phyloP scores from a whole-genome alignment of 2,888 invertebrate species.

The Tridacna crocea region DNA sequence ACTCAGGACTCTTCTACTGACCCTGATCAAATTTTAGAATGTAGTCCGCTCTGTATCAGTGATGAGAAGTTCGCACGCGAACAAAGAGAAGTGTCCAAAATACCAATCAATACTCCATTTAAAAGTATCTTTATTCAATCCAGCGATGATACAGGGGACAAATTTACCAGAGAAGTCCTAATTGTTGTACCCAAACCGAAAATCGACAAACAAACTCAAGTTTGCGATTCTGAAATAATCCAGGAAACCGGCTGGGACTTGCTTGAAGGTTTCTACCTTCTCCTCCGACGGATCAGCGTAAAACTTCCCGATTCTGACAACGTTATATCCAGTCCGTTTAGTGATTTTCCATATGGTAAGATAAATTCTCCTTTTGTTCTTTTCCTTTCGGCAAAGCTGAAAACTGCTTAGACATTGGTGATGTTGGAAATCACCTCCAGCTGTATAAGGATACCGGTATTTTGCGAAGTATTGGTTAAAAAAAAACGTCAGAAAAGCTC shows the following conservation, averaged over 20 bases:
- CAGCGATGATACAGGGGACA: not conserved
- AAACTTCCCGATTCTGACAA: conserved; percentile 19
- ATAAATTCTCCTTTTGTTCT: too few species aligned
- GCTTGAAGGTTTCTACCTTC: conserved; percentile 42
- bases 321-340: not conserved
- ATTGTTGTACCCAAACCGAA: conserved; percentile 57
- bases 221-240: conserved; percentile 63
- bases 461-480: too few species aligned
- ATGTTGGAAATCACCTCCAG: too few species aligned
- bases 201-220: conserved; percentile 62
- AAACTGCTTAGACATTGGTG: too few species aligned
- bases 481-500: too few species aligned
- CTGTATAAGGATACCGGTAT: too few species aligned
- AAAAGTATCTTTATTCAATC: conserved; percentile 41
- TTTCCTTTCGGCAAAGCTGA: not conserved
- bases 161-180: conserved; percentile 23
- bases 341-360: not conserved
- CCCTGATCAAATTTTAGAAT: not conserved
- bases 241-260: conserved; percentile 68
- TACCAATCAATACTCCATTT: conserved; percentile 32
- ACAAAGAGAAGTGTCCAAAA: not conserved
- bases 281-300: conserved; percentile 43
- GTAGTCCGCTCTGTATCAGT: not conserved
- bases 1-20: conserved; percentile 41
- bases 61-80: not conserved